Base-by-base conservation (phyloP, 2,888 invertebrate species). In the Andrena trimmerana region DNA sequence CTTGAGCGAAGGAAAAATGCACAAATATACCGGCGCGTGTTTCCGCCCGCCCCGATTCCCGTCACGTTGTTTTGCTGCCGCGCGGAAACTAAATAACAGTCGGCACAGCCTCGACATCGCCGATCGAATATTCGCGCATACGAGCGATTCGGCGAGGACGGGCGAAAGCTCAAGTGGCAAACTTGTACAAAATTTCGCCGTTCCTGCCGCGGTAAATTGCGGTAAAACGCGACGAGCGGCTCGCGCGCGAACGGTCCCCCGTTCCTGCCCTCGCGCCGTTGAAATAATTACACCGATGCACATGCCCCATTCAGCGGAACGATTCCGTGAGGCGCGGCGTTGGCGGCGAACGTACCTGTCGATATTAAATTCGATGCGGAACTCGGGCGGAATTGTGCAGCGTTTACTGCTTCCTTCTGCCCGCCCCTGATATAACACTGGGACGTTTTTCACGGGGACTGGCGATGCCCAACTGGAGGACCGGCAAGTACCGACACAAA, bases 51-150 rank as follows among this genome's bases (percentile, higher is more conserved):
- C 50, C 57, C 52, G 70, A 68, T 78, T 78, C 77, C 74, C 62
- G 66, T 65, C 69, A 54, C 50, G 68, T 50, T 69, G 73, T 84
- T 52, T 75, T 68, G 42, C 57, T 13, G 60, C 48, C 59, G 75
- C 78, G 75, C n/a, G 80, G 42, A 62, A 76, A 73, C 74, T 73
- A 76, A 85, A 82, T 74, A 85, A 82, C 85, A 70, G 70, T 65
- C 72, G 54, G 67, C 54, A 54, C 50, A 48, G 76, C 73, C 75
- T 68, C 71, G 77, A 86, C 78, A 84, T 81, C 69, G 80, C 78
- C 81, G 62, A 57, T 57, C 85, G 76, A 80, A 75, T 83, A 76
- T 66, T 79, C 60, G 42, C 76, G 71, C 16, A 70, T 65, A 54
- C 72, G 67, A 83, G 72, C 42, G 42, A 42, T 42, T 81, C 68